Conservation (phyloP, 2,888 invertebrate genomes). For the Lithophane socia region DNA sequence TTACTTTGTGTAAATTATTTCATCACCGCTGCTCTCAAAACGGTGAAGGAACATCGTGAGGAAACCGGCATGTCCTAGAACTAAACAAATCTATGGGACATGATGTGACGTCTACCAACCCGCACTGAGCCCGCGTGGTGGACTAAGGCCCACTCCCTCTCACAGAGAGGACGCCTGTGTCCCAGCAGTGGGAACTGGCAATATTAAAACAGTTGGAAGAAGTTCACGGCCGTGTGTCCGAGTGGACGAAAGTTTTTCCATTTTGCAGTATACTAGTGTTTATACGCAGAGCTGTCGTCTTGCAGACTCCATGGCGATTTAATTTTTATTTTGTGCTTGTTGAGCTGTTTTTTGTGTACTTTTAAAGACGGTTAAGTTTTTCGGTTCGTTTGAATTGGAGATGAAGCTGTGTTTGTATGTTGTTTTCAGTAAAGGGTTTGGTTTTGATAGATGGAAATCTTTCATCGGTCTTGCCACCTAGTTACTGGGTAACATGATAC, state of each 20-base stretch:
- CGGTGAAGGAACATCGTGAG: not conserved
- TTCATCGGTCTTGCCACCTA: not conserved
- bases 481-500: too few relatives aligned
- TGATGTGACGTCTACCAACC: not conserved
- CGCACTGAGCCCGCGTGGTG: not conserved
- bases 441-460: not conserved
- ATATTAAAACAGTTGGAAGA: constrained; percentile 16
- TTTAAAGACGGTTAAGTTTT: constrained; percentile 40
- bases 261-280: constrained; percentile 68
- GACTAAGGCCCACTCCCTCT: too few relatives aligned
- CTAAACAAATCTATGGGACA: not conserved
- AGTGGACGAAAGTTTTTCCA: constrained; percentile 72
- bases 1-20: not conserved
- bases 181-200: not conserved
- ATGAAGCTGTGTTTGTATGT: not conserved
- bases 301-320: constrained; percentile 59
- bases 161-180: not conserved
- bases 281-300: constrained; percentile 68
- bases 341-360: constrained; percentile 47
- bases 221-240: constrained; percentile 45
- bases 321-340: constrained; percentile 60
- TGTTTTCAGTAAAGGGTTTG: not conserved
- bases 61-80: not conserved
- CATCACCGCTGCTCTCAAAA: too few relatives aligned
- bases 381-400: not conserved